Percentiles rank a stretch among this genome's conserved stretches.
phyloP scores from a whole-genome alignment of 2,888 invertebrate species.

The Carabus problematicus region DNA sequence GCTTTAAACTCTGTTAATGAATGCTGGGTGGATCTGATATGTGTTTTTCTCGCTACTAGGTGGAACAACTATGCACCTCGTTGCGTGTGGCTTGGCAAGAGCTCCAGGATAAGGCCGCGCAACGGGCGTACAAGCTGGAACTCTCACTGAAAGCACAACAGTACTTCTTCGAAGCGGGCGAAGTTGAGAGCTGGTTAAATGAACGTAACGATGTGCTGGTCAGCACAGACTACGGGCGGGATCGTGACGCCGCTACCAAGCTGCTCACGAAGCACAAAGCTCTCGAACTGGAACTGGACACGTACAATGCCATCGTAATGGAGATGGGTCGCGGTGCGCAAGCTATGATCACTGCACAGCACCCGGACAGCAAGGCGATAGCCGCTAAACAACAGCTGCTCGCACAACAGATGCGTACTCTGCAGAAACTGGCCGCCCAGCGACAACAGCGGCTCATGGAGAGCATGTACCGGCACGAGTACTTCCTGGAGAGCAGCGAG shows the following conservation, averaged over 20 bases:
- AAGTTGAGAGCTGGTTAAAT: constrained; percentile 91
- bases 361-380: constrained; percentile 85
- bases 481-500: constrained; percentile 88
- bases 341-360: constrained; percentile 79
- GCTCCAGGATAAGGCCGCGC: constrained; percentile 73
- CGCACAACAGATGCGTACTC: constrained; percentile 77
- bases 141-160: constrained; percentile 89
- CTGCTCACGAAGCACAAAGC: constrained; percentile 95
- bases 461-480: constrained; percentile 87
- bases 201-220: constrained; percentile 84
- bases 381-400: constrained; percentile 77
- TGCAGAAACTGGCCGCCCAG: constrained; percentile 81
- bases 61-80: constrained; percentile 76
- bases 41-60: constrained; percentile 58
- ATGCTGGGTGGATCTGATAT: neutral
- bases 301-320: constrained; percentile 88
- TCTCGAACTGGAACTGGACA: constrained; percentile 87
- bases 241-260: constrained; percentile 90
- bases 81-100: constrained; percentile 78
- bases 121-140: constrained; percentile 80
- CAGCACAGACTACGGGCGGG: constrained; percentile 87
- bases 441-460: constrained; percentile 89
- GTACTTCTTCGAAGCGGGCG: constrained; percentile 88
- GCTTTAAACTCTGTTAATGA: too few species aligned
- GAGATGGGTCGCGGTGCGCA: constrained; percentile 92